Conservation (phyloP, 2,888 invertebrate species). For the Euclidia mi region DNA sequence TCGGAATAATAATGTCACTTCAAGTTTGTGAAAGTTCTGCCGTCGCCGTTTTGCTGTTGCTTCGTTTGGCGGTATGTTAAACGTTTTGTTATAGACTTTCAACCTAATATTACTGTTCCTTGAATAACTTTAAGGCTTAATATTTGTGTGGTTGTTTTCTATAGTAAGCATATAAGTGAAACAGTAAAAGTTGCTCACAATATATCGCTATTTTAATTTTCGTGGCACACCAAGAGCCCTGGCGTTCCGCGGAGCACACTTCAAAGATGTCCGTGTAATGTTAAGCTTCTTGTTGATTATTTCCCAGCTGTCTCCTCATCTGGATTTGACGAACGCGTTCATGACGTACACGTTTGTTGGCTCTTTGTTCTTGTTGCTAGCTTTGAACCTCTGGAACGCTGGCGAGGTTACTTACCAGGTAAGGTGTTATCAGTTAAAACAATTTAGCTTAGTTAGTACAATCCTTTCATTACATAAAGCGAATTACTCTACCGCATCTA, state of each 20-base stretch:
- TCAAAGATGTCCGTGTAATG: no score
- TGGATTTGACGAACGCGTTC: slow-evolving; percentile 79
- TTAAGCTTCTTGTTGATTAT: neutral
- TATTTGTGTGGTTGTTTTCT: no score
- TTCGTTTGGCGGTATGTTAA: slow-evolving; percentile 80
- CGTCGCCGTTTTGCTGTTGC: slow-evolving; percentile 80
- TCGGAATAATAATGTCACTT: slow-evolving; percentile 85
- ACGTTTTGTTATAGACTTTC: slow-evolving; percentile 16
- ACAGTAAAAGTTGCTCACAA: no score
- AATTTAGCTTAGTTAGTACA: no score
- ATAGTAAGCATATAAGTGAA: no score
- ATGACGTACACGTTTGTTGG: slow-evolving; percentile 84
- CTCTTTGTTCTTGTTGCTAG: slow-evolving; percentile 78
- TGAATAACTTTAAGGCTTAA: no score
- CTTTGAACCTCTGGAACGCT: slow-evolving; percentile 83
- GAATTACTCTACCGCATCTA: no score
- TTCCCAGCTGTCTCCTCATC: slow-evolving; percentile 74
- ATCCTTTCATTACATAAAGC: no score
- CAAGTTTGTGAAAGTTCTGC: slow-evolving; percentile 85
- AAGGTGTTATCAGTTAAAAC: no score
- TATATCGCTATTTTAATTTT: no score
- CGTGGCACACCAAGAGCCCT: no score
- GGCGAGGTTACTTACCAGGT: slow-evolving; percentile 84
- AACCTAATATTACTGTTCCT: neutral
- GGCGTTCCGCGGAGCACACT: no score